Evolutionary conservation across 2,888 invertebrate genomes (phyloP).

Genomic region (Poecilobothrus nobilitatus): DNA sequence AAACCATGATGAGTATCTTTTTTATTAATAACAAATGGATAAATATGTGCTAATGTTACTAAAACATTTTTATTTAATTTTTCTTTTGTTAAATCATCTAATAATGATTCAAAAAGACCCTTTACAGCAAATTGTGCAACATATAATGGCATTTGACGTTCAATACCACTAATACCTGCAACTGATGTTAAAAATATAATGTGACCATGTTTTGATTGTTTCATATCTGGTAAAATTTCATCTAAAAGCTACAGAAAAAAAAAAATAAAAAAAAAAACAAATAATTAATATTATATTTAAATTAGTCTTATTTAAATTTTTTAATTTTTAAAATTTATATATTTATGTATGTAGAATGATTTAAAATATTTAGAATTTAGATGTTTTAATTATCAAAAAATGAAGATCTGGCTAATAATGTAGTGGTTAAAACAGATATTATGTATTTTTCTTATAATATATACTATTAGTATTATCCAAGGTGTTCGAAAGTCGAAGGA

Average conservation of each 20-base stretch:
- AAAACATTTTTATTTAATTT: constrained; percentile 48
- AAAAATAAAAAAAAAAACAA: constrained; percentile 2
- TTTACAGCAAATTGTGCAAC: constrained; percentile 60
- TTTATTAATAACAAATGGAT: constrained; percentile 53
- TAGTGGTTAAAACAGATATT: no score
- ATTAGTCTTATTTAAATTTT: no score
- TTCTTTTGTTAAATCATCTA: constrained; percentile 52
- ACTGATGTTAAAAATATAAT: constrained; percentile 55
- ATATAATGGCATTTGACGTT: constrained; percentile 52
- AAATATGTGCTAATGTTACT: constrained; percentile 53
- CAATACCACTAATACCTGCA: constrained; percentile 52
- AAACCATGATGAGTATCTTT: constrained; percentile 50
- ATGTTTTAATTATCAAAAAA: no score
- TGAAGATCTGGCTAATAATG: no score
- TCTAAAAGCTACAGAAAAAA: constrained; percentile 48
- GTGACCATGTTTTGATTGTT: constrained; percentile 50
- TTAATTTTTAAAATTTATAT: no score
- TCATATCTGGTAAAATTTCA: constrained; percentile 54
- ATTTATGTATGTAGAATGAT: no score
- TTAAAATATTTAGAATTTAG: no score
- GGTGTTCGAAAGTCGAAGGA: no score
- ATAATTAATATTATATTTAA: no score
- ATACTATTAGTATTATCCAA: no score
- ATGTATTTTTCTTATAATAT: no score
- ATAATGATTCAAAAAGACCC: constrained; percentile 55